phyloP scores from a whole-genome alignment of 2,797 vertebrate species.

The Synanceia verrucosa region DNA sequence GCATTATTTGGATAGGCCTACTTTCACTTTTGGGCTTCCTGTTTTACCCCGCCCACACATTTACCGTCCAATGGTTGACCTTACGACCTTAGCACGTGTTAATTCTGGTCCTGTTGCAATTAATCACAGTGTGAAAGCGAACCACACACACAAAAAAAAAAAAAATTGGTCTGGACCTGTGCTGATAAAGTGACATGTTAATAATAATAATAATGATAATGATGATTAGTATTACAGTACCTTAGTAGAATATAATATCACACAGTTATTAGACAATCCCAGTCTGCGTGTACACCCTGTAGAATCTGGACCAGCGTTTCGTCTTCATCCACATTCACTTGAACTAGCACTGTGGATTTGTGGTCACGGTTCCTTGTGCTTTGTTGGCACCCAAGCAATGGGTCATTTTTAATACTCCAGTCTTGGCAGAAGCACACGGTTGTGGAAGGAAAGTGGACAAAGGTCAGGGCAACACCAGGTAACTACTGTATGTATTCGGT shows the following conservation, averaged over 20 bases:
- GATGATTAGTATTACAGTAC: too few relatives aligned
- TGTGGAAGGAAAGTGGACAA: slow-evolving; percentile 15
- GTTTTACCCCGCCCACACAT: too few relatives aligned
- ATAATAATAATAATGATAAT: too few relatives aligned
- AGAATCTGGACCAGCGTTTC: not conserved
- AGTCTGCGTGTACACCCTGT: not conserved
- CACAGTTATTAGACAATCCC: not conserved
- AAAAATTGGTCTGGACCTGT: too few relatives aligned
- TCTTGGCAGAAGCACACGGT: slow-evolving; percentile 2
- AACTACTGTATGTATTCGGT: not conserved
- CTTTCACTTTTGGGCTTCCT: too few relatives aligned
- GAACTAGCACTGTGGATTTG: slow-evolving; percentile 1
- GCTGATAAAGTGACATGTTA: too few relatives aligned
- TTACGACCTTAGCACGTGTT: too few relatives aligned
- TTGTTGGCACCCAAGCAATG: not conserved
- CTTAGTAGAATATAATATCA: not conserved
- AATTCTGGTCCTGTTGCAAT: too few relatives aligned
- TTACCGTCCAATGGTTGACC: too few relatives aligned
- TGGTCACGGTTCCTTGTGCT: not conserved
- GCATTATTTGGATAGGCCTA: too few relatives aligned
- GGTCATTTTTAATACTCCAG: slow-evolving; percentile 19
- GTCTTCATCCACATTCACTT: not conserved
- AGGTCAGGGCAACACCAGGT: slow-evolving; percentile 9
- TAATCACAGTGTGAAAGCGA: too few relatives aligned
- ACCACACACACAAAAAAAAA: too few relatives aligned